phyloP scores from a whole-genome alignment of 2,888 invertebrate species.

The Tuta absoluta region DNA sequence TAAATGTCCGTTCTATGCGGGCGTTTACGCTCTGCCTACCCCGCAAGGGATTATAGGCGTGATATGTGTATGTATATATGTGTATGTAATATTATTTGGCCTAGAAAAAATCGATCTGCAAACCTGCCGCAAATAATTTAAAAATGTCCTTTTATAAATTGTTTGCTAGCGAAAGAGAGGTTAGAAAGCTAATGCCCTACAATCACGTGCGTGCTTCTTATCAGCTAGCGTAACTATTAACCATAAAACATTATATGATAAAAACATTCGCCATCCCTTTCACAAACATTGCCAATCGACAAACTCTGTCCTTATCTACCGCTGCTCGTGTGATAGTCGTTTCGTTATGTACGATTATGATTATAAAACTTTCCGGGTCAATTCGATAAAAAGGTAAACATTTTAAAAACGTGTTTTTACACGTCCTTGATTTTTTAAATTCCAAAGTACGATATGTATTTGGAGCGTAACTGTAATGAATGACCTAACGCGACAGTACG shows the following conservation, averaged over 20 bases:
- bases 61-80: no score
- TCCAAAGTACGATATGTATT: background rate
- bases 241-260: background rate
- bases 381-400: background rate
- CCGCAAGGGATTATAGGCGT: no score
- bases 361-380: constrained; percentile 1
- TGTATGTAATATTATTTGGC: no score
- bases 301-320: constrained; percentile 3
- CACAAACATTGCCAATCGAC: background rate
- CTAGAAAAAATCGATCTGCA: no score
- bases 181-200: constrained; percentile 1
- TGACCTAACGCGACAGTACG: background rate
- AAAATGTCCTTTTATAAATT: constrained; percentile 35
- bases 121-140: background rate
- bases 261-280: background rate
- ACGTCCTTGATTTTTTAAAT: background rate
- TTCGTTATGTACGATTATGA: constrained; percentile 4
- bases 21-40: no score
- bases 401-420: background rate
- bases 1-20: no score
- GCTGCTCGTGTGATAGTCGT: constrained; percentile 3
- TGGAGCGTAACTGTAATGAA: background rate
- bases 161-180: background rate
- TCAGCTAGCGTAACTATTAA: background rate
- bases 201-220: background rate